phyloP scores from a whole-genome alignment of 1,140 invertebrate species.

The Drosophila arawakana region DNA sequence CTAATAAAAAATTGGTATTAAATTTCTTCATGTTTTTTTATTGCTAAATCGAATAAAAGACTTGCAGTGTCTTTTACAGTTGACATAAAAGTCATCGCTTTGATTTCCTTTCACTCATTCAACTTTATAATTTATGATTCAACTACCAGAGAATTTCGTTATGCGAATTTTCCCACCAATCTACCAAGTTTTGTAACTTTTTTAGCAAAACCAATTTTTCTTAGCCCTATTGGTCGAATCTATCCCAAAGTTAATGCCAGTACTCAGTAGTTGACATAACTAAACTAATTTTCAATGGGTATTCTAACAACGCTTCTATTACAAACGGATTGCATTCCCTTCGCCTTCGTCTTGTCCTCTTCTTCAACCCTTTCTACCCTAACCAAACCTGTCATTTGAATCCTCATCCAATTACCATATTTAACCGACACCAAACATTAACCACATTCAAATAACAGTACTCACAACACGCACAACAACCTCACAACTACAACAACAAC shows the following conservation, averaged over 20 bases:
- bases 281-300: slow-evolving; percentile 31
- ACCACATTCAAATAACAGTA: slow-evolving; percentile 47
- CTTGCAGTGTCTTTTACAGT: no score
- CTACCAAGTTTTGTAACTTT: background rate
- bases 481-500: slow-evolving; percentile 51
- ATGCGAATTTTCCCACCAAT: background rate
- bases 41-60: no score
- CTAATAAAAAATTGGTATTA: no score
- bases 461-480: slow-evolving; percentile 31
- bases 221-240: background rate
- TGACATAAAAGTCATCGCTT: no score
- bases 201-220: slow-evolving; percentile 2
- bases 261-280: background rate
- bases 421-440: slow-evolving; percentile 45
- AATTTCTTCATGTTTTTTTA: no score
- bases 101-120: no score
- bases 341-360: slow-evolving; percentile 7
- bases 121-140: no score
- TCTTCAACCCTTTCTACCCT: background rate
- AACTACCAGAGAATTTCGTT: background rate
- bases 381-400: slow-evolving; percentile 21
- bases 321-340: slow-evolving; percentile 39
- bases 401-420: slow-evolving; percentile 50
- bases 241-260: background rate
- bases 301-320: slow-evolving; percentile 37